Evolutionary conservation across 2,888 invertebrate species (phyloP).

Genomic region (Diaphora mendica): DNA sequence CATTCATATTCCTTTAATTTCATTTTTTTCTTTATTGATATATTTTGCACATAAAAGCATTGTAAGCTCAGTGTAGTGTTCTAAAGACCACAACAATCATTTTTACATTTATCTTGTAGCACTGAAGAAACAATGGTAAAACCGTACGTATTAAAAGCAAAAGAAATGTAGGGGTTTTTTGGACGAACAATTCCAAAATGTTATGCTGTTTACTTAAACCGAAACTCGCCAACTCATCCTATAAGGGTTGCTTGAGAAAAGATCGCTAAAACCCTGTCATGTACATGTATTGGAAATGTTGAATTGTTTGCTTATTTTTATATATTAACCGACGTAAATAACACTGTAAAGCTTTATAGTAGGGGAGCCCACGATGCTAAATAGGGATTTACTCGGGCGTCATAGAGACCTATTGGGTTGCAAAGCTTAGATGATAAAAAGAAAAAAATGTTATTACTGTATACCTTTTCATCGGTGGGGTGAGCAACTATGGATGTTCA

Average conservation of each 20-base stretch:
- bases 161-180: slow-evolving; percentile 28
- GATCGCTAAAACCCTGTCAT: slow-evolving; percentile 49
- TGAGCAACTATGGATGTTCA: too few species aligned
- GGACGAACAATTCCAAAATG: slow-evolving; percentile 27
- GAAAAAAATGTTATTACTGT: too few species aligned
- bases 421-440: too few species aligned
- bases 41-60: too few species aligned
- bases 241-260: slow-evolving; percentile 33
- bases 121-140: not conserved
- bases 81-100: not conserved
- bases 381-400: too few species aligned
- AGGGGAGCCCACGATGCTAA: too few species aligned
- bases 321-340: not conserved
- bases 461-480: too few species aligned
- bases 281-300: slow-evolving; percentile 26
- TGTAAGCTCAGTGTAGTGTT: too few species aligned
- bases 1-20: too few species aligned
- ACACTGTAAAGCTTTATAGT: not conserved
- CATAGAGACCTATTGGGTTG: too few species aligned
- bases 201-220: slow-evolving; percentile 37
- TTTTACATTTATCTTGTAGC: not conserved
- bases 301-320: slow-evolving; percentile 30
- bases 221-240: slow-evolving; percentile 20
- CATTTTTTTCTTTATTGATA: too few species aligned
- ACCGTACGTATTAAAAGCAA: slow-evolving; percentile 19